These are phyloP conservation scores for Chaetura pelagica DNA, from an alignment of 2,113 vertebrate genomes.

Conservation along the genomic window DNA sequence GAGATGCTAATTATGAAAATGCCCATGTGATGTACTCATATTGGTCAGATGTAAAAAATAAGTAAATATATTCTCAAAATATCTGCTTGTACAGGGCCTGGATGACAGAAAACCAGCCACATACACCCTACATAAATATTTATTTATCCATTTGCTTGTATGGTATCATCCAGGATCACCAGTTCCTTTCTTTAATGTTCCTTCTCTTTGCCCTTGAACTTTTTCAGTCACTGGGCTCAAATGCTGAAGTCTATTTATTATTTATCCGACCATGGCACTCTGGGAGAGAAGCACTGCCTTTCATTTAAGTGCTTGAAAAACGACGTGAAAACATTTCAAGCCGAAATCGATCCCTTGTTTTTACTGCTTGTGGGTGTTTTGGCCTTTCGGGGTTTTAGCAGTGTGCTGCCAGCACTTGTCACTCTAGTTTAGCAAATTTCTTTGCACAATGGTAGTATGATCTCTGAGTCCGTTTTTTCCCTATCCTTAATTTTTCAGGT, in stretches of 20 bases:
- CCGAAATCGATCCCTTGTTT: neutral
- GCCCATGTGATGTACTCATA: neutral
- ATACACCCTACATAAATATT: neutral
- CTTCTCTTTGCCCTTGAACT: neutral
- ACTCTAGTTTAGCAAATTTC: neutral
- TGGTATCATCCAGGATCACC: neutral
- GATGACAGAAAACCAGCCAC: neutral
- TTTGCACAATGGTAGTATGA: neutral
- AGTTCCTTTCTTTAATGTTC: neutral
- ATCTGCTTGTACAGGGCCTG: neutral
- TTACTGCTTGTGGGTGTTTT: neutral
- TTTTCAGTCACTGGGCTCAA: neutral
- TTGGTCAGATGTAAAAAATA: neutral
- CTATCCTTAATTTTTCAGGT: neutral
- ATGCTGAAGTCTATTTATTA: neutral
- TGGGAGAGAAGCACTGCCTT: neutral
- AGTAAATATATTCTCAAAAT: neutral
- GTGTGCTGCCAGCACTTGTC: neutral
- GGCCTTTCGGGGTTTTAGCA: neutral
- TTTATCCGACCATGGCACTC: neutral
- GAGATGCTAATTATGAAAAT: neutral
- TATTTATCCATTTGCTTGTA: neutral
- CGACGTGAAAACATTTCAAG: neutral
- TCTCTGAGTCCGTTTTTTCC: neutral
- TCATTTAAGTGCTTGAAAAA: neutral